A percentile compares a stretch with the other conserved stretches of the same genome.
phyloP scores from a whole-genome alignment of 2,888 invertebrate species.

The Pediacus dermestoides region DNA sequence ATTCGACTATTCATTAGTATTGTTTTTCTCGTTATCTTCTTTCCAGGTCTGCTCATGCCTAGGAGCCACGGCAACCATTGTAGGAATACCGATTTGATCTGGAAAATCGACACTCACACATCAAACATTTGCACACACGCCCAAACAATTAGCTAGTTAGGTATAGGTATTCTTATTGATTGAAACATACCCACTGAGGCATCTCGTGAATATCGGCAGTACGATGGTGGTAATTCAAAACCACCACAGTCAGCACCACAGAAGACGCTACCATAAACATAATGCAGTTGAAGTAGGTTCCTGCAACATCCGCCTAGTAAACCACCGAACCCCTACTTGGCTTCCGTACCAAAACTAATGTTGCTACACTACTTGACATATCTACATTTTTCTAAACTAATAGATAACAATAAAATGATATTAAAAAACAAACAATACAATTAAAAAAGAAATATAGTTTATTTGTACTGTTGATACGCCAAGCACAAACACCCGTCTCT shows the following conservation, averaged over 20 bases:
- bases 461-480: slow-evolving; percentile 42
- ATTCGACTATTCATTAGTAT: slow-evolving; percentile 87
- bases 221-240: slow-evolving; percentile 95
- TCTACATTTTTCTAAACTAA: slow-evolving; percentile 14
- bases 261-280: slow-evolving; percentile 99
- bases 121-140: slow-evolving; percentile 13
- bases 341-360: no score
- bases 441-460: slow-evolving; percentile 28
- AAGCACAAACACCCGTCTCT: slow-evolving; percentile 44
- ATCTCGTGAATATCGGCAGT: slow-evolving; percentile 95
- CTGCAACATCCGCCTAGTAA: slow-evolving; percentile 48
- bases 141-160: slow-evolving; percentile 4
- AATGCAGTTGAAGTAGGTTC: slow-evolving; percentile 98
- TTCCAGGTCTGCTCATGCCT: slow-evolving; percentile 93
- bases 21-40: slow-evolving; percentile 87
- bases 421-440: slow-evolving; percentile 18
- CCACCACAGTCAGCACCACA: slow-evolving; percentile 93
- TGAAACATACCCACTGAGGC: slow-evolving; percentile 95
- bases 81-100: slow-evolving; percentile 93
- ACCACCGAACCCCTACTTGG: slow-evolving; percentile 10
- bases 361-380: slow-evolving; percentile 17
- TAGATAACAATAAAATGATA: slow-evolving; percentile 25
- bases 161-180: neutral
- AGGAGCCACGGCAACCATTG: slow-evolving; percentile 97
- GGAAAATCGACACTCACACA: no score